Conservation (phyloP, 2,797 vertebrate genomes). For the Gymnoscopelus microlampas region DNA sequence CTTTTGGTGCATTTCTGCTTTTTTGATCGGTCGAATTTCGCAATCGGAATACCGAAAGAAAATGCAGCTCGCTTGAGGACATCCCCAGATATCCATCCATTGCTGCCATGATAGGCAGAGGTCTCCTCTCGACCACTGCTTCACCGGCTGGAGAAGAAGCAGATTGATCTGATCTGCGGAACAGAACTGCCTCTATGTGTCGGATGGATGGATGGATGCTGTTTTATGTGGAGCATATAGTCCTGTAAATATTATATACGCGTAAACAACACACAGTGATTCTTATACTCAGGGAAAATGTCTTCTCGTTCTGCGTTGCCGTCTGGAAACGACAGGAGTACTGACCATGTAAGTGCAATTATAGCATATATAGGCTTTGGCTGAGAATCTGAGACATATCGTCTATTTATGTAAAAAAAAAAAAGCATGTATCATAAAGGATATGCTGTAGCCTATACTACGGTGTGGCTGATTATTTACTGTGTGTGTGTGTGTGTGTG, state of each 20-base stretch:
- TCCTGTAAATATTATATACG: constrained; percentile 49
- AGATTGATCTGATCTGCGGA: constrained; percentile 75
- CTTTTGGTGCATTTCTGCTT: constrained; percentile 55
- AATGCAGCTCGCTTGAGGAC: constrained; percentile 80
- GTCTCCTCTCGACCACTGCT: constrained; percentile 74
- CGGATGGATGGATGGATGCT: constrained; percentile 33
- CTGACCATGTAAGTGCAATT: constrained; percentile 87
- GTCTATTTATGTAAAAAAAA: constrained; percentile 38
- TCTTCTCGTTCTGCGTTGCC: constrained; percentile 89
- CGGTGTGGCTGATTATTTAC: constrained; percentile 36
- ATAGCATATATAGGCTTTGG: constrained; percentile 24
- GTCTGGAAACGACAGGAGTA: constrained; percentile 89
- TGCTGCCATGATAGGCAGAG: constrained; percentile 82
- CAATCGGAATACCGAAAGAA: constrained; percentile 59
- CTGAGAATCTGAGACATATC: neutral
- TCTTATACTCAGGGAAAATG: constrained; percentile 82
- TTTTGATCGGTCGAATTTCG: constrained; percentile 41
- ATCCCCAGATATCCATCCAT: constrained; percentile 62
- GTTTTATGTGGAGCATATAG: constrained; percentile 59
- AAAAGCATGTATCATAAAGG: neutral
- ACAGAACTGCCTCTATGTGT: constrained; percentile 25
- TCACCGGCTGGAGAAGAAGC: constrained; percentile 69
- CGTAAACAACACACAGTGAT: constrained; percentile 58
- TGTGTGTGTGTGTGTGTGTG: constrained; percentile 5
- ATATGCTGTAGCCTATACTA: constrained; percentile 9